Percentiles rank a stretch among this genome's conserved stretches.
phyloP scores from a whole-genome alignment of 2,113 vertebrate genomes.

The Pagrus major region DNA sequence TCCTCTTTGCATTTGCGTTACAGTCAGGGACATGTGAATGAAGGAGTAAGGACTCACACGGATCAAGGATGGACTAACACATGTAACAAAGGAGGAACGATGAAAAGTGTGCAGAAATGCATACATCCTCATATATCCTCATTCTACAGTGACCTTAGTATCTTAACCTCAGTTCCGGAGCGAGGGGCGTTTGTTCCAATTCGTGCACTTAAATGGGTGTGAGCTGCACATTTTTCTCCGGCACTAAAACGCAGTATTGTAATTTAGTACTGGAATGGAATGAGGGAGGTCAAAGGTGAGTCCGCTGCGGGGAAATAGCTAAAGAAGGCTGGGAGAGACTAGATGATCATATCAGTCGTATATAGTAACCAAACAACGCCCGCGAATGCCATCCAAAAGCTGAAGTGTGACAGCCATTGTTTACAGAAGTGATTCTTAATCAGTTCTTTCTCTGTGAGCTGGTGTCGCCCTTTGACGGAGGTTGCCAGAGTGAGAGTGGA shows the following conservation, averaged over 20 bases:
- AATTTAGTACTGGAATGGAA: slow-evolving; percentile 76
- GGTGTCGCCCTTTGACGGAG: slow-evolving; percentile 49
- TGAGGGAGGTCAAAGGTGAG: slow-evolving; percentile 79
- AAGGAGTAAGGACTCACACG: not conserved
- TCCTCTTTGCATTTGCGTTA: slow-evolving; percentile 18
- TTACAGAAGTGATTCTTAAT: slow-evolving; percentile 36
- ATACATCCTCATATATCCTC: not conserved
- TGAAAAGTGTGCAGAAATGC: not conserved
- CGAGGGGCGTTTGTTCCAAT: slow-evolving; percentile 12
- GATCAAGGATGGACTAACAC: too few relatives aligned
- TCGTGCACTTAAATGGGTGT: slow-evolving; percentile 31
- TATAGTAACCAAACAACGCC: slow-evolving; percentile 12
- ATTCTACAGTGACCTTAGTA: slow-evolving; percentile 22
- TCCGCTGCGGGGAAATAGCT: slow-evolving; percentile 59
- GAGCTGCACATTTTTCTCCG: slow-evolving; percentile 44
- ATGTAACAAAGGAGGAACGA: not conserved
- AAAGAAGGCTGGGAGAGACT: slow-evolving; percentile 50
- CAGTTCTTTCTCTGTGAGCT: slow-evolving; percentile 35
- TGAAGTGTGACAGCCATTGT: not conserved
- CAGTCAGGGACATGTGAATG: not conserved
- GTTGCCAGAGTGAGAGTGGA: slow-evolving; percentile 44
- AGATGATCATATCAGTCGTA: slow-evolving; percentile 21
- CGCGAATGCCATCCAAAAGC: slow-evolving; percentile 1
- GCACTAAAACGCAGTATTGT: slow-evolving; percentile 61
- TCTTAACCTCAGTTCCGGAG: not conserved